phyloP scores from a whole-genome alignment of 2,888 invertebrate species.

The Rhingia rostrata region DNA sequence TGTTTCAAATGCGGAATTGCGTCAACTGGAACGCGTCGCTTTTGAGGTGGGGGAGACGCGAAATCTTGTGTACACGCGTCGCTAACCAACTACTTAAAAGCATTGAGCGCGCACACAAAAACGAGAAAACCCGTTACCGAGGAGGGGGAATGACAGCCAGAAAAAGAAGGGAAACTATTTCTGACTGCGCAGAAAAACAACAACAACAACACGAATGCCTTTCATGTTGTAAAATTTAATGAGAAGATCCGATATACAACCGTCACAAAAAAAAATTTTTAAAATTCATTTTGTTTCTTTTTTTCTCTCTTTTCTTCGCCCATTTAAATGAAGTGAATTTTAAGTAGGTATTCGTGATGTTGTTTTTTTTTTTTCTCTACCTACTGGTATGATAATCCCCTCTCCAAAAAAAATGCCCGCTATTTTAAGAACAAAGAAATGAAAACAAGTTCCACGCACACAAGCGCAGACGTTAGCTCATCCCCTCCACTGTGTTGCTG shows the following conservation, averaged over 20 bases:
- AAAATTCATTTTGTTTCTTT: constrained; percentile 47
- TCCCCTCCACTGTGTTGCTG: constrained; percentile 32
- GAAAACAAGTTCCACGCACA: constrained; percentile 45
- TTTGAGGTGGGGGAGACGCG: constrained; percentile 12
- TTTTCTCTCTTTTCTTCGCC: constrained; percentile 45
- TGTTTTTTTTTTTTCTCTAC: constrained; percentile 34
- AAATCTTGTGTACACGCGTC: constrained; percentile 51
- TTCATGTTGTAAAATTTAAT: constrained; percentile 24
- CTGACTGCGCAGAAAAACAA: constrained; percentile 58
- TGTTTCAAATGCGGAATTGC: constrained; percentile 34
- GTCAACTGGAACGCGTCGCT: constrained; percentile 14
- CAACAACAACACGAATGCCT: constrained; percentile 3
- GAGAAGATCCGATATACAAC: not conserved
- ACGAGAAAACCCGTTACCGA: constrained; percentile 27
- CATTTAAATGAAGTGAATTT: constrained; percentile 11
- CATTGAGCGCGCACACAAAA: constrained; percentile 16
- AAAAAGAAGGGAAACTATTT: constrained; percentile 53
- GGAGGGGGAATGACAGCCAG: constrained; percentile 25
- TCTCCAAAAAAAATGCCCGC: constrained; percentile 1
- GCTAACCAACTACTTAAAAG: constrained; percentile 35
- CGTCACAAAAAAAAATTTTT: constrained; percentile 4
- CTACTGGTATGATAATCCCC: constrained; percentile 57
- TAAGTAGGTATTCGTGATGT: too few relatives aligned
- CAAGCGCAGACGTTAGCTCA: constrained; percentile 22
- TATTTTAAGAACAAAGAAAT: constrained; percentile 19